These are phyloP conservation scores for Pampus argenteus DNA, from an alignment of 2,797 vertebrate species.

Conservation along the genomic window DNA sequence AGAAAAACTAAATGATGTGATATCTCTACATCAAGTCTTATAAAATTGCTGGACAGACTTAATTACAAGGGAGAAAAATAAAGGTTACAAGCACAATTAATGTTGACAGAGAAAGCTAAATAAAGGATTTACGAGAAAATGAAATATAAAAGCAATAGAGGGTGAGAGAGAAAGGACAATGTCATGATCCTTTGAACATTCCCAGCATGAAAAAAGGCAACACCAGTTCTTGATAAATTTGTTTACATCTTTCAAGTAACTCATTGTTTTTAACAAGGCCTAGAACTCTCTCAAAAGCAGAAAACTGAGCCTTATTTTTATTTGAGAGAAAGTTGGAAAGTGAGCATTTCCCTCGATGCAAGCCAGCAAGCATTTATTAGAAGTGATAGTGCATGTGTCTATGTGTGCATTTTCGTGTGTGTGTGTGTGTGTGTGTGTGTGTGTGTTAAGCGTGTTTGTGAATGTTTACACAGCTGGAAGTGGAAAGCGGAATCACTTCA, in stretches of 20 bases:
- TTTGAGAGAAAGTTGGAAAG: slow-evolving; percentile 55
- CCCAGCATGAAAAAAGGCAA: slow-evolving; percentile 67
- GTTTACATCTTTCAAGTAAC: slow-evolving; percentile 70
- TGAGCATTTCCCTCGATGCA: slow-evolving; percentile 53
- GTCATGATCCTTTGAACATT: slow-evolving; percentile 48
- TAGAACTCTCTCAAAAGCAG: slow-evolving; percentile 58
- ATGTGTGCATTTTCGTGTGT: slow-evolving; percentile 10
- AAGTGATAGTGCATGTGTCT: slow-evolving; percentile 59
- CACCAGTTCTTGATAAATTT: slow-evolving; percentile 68
- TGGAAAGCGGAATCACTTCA: slow-evolving; percentile 75
- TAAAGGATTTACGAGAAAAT: slow-evolving; percentile 48
- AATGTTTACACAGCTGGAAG: slow-evolving; percentile 79
- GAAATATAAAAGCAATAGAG: slow-evolving; percentile 41
- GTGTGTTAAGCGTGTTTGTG: slow-evolving; percentile 23
- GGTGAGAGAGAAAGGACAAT: slow-evolving; percentile 45
- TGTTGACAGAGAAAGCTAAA: slow-evolving; percentile 51
- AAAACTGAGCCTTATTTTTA: slow-evolving; percentile 65
- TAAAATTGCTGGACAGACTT: slow-evolving; percentile 11
- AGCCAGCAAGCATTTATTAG: slow-evolving; percentile 56
- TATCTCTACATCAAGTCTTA: slow-evolving; percentile 13
- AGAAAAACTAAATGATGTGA: slow-evolving; percentile 6
- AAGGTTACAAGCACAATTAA: slow-evolving; percentile 39
- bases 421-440: not conserved
- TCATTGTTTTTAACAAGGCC: slow-evolving; percentile 67
- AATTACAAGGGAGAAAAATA: slow-evolving; percentile 36